phyloP scores from a whole-genome alignment of 1,140 invertebrate species.

The Trinorchestia longiramus region DNA sequence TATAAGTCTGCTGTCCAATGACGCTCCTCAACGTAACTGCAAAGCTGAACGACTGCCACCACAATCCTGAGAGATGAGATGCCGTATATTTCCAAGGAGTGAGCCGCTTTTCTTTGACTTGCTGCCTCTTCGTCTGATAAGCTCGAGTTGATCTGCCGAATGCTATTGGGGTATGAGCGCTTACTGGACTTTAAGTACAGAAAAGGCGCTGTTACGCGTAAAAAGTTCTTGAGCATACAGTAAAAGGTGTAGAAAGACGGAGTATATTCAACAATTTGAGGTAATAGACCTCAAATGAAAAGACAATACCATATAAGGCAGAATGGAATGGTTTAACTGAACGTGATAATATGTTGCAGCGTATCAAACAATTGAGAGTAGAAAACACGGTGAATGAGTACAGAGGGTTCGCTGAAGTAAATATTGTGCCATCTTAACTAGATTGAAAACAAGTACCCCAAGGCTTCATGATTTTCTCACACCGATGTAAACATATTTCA shows the following conservation, averaged over 20 bases:
- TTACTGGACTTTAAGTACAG: background rate
- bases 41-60: background rate
- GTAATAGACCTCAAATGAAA: too few species aligned
- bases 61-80: background rate
- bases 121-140: background rate
- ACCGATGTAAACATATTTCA: too few species aligned
- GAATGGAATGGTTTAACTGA: too few species aligned
- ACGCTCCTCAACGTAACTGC: background rate
- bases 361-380: too few species aligned
- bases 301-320: too few species aligned
- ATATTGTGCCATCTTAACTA: too few species aligned
- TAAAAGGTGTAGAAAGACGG: background rate
- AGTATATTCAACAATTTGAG: background rate
- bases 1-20: background rate
- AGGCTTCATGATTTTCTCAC: too few species aligned
- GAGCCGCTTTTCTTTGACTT: background rate
- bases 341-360: too few species aligned
- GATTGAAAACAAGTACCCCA: too few species aligned
- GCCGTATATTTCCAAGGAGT: background rate
- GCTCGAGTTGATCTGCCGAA: background rate
- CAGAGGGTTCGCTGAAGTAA: too few species aligned
- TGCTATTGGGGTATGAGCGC: background rate
- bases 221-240: background rate
- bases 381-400: too few species aligned
- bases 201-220: background rate